A percentile compares a stretch with the other conserved stretches of the same genome.
Conservation (phyloP, 2,113 vertebrate species). For the Plecturocebus donacophilus region DNA sequence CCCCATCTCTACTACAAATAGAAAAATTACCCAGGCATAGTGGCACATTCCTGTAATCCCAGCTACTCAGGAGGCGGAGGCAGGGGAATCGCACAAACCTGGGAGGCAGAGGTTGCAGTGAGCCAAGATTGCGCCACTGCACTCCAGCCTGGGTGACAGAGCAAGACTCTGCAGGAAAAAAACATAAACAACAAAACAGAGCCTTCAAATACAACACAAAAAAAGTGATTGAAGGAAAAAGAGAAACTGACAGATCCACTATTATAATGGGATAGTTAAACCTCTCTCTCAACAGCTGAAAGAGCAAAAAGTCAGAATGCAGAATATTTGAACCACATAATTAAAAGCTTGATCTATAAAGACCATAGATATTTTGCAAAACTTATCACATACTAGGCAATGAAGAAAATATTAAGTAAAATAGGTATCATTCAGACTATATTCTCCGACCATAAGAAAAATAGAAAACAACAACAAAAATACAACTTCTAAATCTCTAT, state of each 20-base stretch:
- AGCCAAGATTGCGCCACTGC: too few relatives aligned
- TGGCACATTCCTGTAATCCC: too few relatives aligned
- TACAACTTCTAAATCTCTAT: neutral
- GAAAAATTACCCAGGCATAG: too few relatives aligned
- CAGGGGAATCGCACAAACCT: too few relatives aligned
- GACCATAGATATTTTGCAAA: neutral
- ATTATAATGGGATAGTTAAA: neutral
- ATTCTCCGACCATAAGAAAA: neutral
- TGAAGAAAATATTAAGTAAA: conserved; percentile 9
- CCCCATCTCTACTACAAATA: too few relatives aligned
- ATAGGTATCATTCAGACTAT: neutral
- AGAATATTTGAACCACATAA: neutral
- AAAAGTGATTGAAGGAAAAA: neutral
- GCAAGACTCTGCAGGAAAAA: too few relatives aligned
- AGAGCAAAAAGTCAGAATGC: neutral
- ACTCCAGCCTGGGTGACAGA: too few relatives aligned
- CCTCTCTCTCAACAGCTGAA: neutral
- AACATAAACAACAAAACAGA: neutral
- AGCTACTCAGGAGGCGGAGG: too few relatives aligned
- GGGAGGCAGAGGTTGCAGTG: too few relatives aligned
- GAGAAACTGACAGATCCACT: neutral
- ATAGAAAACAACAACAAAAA: conserved; percentile 3
- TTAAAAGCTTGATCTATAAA: neutral
- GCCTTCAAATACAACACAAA: neutral
- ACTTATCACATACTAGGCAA: neutral